Evolutionary conservation across 2,113 vertebrate species (phyloP).

Genomic region (Fukomys damarensis): DNA sequence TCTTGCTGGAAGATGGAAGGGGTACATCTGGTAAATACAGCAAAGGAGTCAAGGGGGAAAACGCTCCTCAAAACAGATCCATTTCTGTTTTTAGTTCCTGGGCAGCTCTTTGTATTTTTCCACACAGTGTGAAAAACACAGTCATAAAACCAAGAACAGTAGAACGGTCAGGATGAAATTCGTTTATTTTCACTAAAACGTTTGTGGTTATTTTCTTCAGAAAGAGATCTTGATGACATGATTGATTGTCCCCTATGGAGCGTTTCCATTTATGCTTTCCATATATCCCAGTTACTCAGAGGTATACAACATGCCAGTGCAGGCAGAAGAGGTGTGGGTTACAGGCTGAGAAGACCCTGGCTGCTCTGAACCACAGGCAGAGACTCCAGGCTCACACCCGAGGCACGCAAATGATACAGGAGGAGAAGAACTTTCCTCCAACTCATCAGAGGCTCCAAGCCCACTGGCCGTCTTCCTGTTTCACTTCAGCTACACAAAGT

Average conservation of each 20-base stretch:
- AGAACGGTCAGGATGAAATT: slow-evolving; percentile 44
- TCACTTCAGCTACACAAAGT: neutral
- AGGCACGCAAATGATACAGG: fast-evolving
- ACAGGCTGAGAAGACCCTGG: neutral
- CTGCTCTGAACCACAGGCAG: neutral
- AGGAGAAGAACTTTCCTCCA: neutral
- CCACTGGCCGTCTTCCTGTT: neutral
- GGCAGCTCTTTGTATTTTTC: slow-evolving; percentile 65
- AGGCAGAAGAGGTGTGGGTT: neutral
- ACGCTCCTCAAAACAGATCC: neutral
- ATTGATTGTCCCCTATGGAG: slow-evolving; percentile 28
- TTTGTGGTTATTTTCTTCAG: neutral
- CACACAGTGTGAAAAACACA: slow-evolving; percentile 63
- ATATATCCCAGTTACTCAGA: neutral
- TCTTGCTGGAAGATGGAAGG: neutral
- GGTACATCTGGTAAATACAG: slow-evolving; percentile 30
- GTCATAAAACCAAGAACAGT: slow-evolving; percentile 66
- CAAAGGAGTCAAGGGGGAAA: neutral
- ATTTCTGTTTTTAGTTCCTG: slow-evolving; percentile 49
- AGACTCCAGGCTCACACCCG: neutral
- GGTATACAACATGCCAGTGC: fast-evolving
- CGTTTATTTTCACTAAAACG: slow-evolving; percentile 45
- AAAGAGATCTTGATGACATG: slow-evolving; percentile 15
- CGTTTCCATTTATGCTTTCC: neutral
- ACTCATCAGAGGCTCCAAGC: neutral